Percentiles rank a stretch among this genome's conserved stretches.
Conservation (phyloP, 2,797 vertebrate genomes). For the Apogon hyalosoma region DNA sequence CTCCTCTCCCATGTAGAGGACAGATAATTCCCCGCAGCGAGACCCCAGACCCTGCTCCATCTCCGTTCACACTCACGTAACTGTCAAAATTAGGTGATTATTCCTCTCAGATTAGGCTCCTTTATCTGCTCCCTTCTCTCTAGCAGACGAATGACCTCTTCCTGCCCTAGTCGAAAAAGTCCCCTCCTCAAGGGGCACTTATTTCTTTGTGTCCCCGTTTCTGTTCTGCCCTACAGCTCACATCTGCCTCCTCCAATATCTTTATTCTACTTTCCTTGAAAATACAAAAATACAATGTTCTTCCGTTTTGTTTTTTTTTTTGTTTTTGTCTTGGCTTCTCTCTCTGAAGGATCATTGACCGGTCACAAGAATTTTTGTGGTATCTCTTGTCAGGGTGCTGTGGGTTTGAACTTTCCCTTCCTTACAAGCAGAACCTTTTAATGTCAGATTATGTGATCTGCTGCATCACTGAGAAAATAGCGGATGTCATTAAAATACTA, state of each 20-base stretch:
- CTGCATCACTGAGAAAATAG: slow-evolving; percentile 10
- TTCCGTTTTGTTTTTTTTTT: too few species aligned
- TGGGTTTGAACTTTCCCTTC: neutral
- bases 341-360: slow-evolving; percentile 34
- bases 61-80: neutral
- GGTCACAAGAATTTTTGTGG: slow-evolving; percentile 34
- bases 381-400: slow-evolving; percentile 12
- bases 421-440: slow-evolving; percentile 3
- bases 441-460: slow-evolving; percentile 2
- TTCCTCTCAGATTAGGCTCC: slow-evolving; percentile 2
- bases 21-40: slow-evolving; percentile 10
- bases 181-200: slow-evolving; percentile 31
- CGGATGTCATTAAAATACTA: slow-evolving; percentile 30
- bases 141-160: slow-evolving; percentile 54
- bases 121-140: slow-evolving; percentile 25
- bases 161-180: slow-evolving; percentile 27
- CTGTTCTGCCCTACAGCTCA: slow-evolving; percentile 23
- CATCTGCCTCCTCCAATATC: slow-evolving; percentile 49
- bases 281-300: slow-evolving; percentile 12
- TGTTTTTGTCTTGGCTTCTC: slow-evolving; percentile 39
- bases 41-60: neutral
- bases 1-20: slow-evolving; percentile 25
- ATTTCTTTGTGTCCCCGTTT: slow-evolving; percentile 3
- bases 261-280: slow-evolving; percentile 22
- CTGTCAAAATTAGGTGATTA: slow-evolving; percentile 7